These are phyloP conservation scores for Heliothis virescens DNA, from an alignment of 1,140 invertebrate genomes.

Conservation along the genomic window DNA sequence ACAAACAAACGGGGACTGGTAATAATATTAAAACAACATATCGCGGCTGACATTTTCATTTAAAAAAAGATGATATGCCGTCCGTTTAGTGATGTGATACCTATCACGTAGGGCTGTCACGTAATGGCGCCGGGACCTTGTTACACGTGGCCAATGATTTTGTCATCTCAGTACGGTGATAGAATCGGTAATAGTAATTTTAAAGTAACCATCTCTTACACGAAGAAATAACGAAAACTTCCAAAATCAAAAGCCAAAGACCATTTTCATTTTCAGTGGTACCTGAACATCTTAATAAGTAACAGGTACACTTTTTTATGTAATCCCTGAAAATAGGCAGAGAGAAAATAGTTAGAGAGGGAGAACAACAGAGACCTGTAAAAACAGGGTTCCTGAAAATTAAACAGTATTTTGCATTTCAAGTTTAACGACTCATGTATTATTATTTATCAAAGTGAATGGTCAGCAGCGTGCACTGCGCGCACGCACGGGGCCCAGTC, in stretches of 20 bases:
- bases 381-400: neutral
- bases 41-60: conserved; percentile 76
- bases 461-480: neutral
- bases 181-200: conserved; percentile 14
- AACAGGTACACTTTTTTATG: too few relatives aligned
- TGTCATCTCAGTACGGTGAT: conserved; percentile 10
- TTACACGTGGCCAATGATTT: conserved; percentile 33
- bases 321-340: neutral
- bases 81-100: conserved; percentile 64
- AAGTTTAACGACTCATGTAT: neutral
- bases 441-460: conserved; percentile 7
- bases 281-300: too few relatives aligned
- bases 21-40: conserved; percentile 62
- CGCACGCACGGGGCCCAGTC: too few relatives aligned
- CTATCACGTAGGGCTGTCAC: conserved; percentile 50
- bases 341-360: too few relatives aligned
- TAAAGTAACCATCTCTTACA: neutral
- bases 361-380: too few relatives aligned
- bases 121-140: conserved; percentile 27
- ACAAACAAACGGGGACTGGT: conserved; percentile 72
- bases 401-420: neutral
- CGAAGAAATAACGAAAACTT: neutral
- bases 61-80: conserved; percentile 74
- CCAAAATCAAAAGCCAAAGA: too few relatives aligned
- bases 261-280: too few relatives aligned